These are phyloP conservation scores for Helogale parvula DNA, from an alignment of 2,113 vertebrate species.

Conservation along the genomic window DNA sequence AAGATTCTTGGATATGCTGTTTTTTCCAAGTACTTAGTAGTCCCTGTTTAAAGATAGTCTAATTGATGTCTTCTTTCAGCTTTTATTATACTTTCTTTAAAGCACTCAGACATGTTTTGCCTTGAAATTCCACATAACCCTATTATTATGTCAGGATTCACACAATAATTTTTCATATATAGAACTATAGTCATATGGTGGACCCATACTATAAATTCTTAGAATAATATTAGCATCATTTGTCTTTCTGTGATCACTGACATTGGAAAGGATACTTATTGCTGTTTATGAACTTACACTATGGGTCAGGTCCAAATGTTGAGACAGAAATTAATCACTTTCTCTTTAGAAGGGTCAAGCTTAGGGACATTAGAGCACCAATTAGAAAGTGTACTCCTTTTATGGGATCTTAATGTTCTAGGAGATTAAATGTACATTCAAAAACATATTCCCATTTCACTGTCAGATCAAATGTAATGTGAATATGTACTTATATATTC, in stretches of 20 bases:
- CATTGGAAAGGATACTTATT: slow-evolving; percentile 22
- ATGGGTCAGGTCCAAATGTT: slow-evolving; percentile 3
- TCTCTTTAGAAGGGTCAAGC: background rate
- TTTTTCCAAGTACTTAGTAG: background rate
- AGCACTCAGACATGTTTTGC: background rate
- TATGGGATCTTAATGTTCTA: slow-evolving; percentile 44
- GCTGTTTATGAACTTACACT: slow-evolving; percentile 34
- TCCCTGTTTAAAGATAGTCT: background rate
- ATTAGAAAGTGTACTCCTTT: slow-evolving; percentile 41
- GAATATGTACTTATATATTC: background rate
- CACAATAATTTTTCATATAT: background rate
- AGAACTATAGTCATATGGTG: background rate
- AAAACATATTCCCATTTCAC: background rate
- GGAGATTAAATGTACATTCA: slow-evolving; percentile 53
- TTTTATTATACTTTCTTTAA: slow-evolving; percentile 24
- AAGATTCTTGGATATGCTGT: background rate
- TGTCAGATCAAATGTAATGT: slow-evolving; percentile 3
- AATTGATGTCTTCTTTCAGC: background rate
- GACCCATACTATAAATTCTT: slow-evolving; percentile 6
- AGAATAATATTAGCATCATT: slow-evolving; percentile 17
- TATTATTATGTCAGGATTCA: background rate
- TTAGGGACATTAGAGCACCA: slow-evolving; percentile 1
- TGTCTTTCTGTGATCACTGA: slow-evolving; percentile 55
- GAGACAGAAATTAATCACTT: slow-evolving; percentile 59
- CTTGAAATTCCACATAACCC: background rate